These are phyloP conservation scores for Atopsyche davidsoni DNA, from an alignment of 1,140 invertebrate species.

Conservation along the genomic window DNA sequence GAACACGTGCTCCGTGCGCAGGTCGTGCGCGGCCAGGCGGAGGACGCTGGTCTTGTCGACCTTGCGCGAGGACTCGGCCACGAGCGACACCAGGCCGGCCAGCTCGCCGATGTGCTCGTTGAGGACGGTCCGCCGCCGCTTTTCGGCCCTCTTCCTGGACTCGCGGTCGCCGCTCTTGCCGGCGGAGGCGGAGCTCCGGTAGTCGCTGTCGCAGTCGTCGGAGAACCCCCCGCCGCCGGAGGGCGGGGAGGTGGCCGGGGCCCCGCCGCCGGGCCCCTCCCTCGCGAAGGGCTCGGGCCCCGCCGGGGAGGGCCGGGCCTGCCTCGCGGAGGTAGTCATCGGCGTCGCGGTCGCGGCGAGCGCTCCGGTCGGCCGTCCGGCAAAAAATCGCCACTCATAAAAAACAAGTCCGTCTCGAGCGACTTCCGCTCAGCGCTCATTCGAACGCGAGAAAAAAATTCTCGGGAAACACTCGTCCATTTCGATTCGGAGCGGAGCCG, in stretches of 20 bases:
- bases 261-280: not conserved
- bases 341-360: not conserved
- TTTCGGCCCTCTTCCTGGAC: conserved; percentile 80
- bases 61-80: conserved; percentile 71
- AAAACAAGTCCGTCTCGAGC: not conserved
- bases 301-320: not conserved
- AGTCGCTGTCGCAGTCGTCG: conserved; percentile 10
- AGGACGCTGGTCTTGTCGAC: conserved; percentile 89
- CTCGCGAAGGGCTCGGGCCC: not conserved
- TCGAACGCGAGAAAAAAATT: too few species aligned
- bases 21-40: conserved; percentile 72
- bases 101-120: conserved; percentile 81
- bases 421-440: too few species aligned
- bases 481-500: too few species aligned
- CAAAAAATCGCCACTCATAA: not conserved
- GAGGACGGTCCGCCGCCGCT: conserved; percentile 82
- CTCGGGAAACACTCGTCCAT: too few species aligned
- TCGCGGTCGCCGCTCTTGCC: conserved; percentile 60
- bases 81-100: conserved; percentile 73
- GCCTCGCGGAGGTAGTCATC: conserved; percentile 12
- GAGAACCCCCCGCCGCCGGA: conserved; percentile 2
- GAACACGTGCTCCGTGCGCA: conserved; percentile 55
- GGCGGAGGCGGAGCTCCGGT: conserved; percentile 1
- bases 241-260: not conserved
- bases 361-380: not conserved